Base-by-base conservation (phyloP, 2,797 vertebrate genomes). In the Pangasius larnaudii region DNA sequence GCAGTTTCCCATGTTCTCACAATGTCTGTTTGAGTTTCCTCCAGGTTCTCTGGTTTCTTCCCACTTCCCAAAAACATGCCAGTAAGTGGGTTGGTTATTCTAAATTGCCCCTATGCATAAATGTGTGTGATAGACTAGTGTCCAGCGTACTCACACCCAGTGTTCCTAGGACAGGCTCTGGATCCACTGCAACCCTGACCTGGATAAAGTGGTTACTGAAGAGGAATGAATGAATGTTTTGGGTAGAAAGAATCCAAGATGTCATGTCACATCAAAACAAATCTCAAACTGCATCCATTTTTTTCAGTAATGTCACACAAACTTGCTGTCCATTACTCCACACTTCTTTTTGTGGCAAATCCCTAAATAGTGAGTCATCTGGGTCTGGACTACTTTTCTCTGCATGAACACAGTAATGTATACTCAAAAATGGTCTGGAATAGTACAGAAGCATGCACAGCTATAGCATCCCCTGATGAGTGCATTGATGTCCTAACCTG, bases 401-500 rank as follows among this genome's bases (percentile, higher is more conserved):
- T 59, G 78, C 22, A 80, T 58, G 78, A 80, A 59, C 22, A 59
- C 2, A 1, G 11, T 75, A 49, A 13, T 75, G 22, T 27, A 33
- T 78, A 53, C 1, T 53, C 9, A 78, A 10, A 53, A 53, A 78
- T 49, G 71, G 72, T 75, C 72, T 75, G 24, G n/a, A 80, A 80
- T 58, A 16, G 13, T 63, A 36, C 18, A 36, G n/a, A 36, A 36
- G 1, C 24, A 82, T 22, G 51, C 77, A n/a, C 39, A 63, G 27
- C 59, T 83, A 8, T 30, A n/a, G 80, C 0, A 24, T 88, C 59
- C 53, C n/a, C 1, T 51, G 7, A 39, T 86, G 61, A 93, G 91
- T 91, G 91, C 88, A 89, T 91, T 90, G 91, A 24, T 71, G 0
- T 84, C 14, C 91, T 90, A 91, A 96, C 96, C 94, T 95, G 90